These are phyloP conservation scores for Schizothorax lantsangensis DNA, from an alignment of 2,797 vertebrate genomes.

Conservation along the genomic window DNA sequence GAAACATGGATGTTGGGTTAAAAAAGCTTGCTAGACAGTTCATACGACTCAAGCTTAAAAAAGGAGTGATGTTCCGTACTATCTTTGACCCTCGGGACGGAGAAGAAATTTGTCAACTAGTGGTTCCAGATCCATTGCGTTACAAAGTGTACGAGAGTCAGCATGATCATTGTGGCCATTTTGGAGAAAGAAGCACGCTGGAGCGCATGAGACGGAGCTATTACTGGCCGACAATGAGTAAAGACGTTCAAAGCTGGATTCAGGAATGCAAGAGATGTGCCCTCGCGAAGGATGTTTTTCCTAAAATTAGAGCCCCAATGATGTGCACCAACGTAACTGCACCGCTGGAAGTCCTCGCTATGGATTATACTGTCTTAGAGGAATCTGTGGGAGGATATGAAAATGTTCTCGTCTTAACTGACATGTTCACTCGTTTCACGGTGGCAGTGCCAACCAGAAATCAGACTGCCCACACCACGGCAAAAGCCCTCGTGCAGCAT, in stretches of 20 bases:
- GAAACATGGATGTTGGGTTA: neutral
- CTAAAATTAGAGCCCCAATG: slow-evolving; percentile 35
- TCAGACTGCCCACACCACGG: slow-evolving; percentile 35
- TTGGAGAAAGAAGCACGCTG: no score
- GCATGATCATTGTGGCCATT: no score
- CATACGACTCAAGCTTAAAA: neutral
- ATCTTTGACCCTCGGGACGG: neutral
- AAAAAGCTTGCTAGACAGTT: neutral
- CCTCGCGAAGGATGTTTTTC: slow-evolving; percentile 51
- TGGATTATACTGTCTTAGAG: slow-evolving; percentile 46
- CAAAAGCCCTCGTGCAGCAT: slow-evolving; percentile 29
- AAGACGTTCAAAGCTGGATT: no score
- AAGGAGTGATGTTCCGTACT: neutral
- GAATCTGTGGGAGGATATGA: slow-evolving; percentile 37
- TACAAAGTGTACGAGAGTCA: no score
- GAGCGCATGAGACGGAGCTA: no score
- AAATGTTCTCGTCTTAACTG: slow-evolving; percentile 41
- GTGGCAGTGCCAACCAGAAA: slow-evolving; percentile 43
- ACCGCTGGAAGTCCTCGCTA: slow-evolving; percentile 34
- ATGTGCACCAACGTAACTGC: slow-evolving; percentile 32
- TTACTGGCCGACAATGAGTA: no score
- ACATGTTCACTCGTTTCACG: slow-evolving; percentile 45
- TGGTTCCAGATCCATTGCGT: neutral
- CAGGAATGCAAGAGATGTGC: no score
- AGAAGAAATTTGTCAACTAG: slow-evolving; percentile 4